Base-by-base conservation (phyloP, 2,888 invertebrate species). In the Allacma fusca region DNA sequence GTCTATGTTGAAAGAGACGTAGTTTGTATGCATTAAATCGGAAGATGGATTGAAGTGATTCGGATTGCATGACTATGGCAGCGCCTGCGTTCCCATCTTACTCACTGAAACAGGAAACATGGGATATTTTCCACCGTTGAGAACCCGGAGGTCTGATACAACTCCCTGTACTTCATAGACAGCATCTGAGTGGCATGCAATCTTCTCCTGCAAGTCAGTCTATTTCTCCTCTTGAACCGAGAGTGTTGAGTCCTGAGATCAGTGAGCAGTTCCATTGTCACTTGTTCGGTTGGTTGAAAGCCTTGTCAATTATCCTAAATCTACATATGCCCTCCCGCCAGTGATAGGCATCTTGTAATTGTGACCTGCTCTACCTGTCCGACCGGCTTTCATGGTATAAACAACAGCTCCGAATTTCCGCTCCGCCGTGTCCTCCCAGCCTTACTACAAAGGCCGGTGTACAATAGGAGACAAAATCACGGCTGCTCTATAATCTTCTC, bases 101-200 rank as follows among this genome's bases (percentile, higher is more conserved):
- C 23, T n/a, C 68, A 67, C 23, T 59, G 19, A n/a, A 21, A 59
- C 23, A n/a, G n/a, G 19, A 59, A 59, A 59, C 59, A 59, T 59
- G 59, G n/a, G n/a, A 59, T 59, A n/a, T 62, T 62, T 62, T 4
- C 62, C 24, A 23, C 62, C 26, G 62, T 50, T 5, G 40, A 40
- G 13, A 40, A 40, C 40, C 40, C 5, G 40, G 40, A 40, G 40
- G 40, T 40, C 40, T 40, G 40, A 40, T 40, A 50, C 62, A 5
- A 24, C 62, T 62, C 62, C 62, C 24, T 62, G 4, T 24, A 62
- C 7, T 26, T 34, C 26, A 44, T 2, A 68, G 29, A 34, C 69
- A 69, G 40, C 71, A 71, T 71, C 59, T 50, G 71, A 71, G 57
- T 71, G 71, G 28, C 57, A 71, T 71, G 71, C 71, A 71, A 71